Base-by-base conservation (phyloP, 2,888 invertebrate genomes). In the Byasa hedistus region DNA sequence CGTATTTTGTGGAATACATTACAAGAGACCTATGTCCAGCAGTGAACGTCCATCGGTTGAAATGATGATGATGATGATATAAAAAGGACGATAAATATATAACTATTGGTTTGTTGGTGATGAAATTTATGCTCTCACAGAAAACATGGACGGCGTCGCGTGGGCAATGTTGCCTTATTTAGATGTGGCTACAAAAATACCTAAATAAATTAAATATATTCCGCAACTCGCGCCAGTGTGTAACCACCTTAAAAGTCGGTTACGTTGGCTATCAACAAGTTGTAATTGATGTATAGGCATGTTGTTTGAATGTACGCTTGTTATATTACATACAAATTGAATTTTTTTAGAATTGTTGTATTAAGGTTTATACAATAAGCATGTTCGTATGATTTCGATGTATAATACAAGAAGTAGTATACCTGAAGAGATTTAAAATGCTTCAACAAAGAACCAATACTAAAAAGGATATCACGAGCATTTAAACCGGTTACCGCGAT, bases 131-230 rank as follows among this genome's bases (percentile, higher is more conserved):
- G 55, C 55, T 65, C 55, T 65, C 51, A 22, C 48, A 44, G 27
- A 60, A 39, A 64, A 57, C 69, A 65, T 64, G 67, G 67, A 64
- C 55, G 39, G 65, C 65, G 48, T 64, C 69, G 70, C 59, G 70
- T 68, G 64, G 65, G 69, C 54, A 70, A 60, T 55, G 32, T 22
- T 44, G 61, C 67, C 54, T 56, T 55, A 48, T 69, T 67, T 68
- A 67, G 67, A 54, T 56, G 24, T 44, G 27, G 39, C 5, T 7
- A 64, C 64, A 24, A 52, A 68, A 57, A 64, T 61, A 61, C 52
- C 60, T 57, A 67, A 63, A 44, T 39, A 64, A 64, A 67, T 67
- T 56, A 67, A 67, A 59, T 56, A 56, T 56, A 63, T 63, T 63
- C 48, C 63, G 48, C 59, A 63, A 61, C 39, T 44, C 36, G 22